Percentiles rank a stretch among this genome's conserved stretches.
Evolutionary conservation across 1,140 invertebrate species (phyloP).

Genomic region (Bicyclus anynana): DNA sequence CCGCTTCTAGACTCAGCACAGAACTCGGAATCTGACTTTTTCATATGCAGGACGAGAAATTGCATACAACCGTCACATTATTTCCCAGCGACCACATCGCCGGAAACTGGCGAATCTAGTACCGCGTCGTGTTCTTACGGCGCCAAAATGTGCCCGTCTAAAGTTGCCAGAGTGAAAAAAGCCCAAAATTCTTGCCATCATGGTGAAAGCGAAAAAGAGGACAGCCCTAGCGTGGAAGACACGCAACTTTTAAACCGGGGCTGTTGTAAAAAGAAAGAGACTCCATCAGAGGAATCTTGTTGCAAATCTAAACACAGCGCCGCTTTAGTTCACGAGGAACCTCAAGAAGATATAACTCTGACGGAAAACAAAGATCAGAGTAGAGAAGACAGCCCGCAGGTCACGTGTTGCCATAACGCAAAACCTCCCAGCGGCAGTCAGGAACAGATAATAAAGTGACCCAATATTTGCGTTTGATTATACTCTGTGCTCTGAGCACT

Average conservation of each 20-base stretch:
- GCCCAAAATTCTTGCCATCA: slow-evolving; percentile 33
- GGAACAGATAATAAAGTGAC: slow-evolving; percentile 50
- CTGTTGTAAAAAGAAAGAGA: slow-evolving; percentile 51
- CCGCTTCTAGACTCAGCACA: slow-evolving; percentile 47
- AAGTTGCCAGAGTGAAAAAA: slow-evolving; percentile 50
- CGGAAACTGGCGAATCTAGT: slow-evolving; percentile 29
- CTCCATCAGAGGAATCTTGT: slow-evolving; percentile 38
- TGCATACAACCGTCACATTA: slow-evolving; percentile 68
- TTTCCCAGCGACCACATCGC: slow-evolving; percentile 40
- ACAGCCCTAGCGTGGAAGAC: slow-evolving; percentile 56
- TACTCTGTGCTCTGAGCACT: background rate
- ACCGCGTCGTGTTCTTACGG: slow-evolving; percentile 53
- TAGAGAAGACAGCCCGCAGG: slow-evolving; percentile 55
- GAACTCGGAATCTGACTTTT: slow-evolving; percentile 53
- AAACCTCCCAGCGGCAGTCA: slow-evolving; percentile 52
- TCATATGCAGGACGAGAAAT: slow-evolving; percentile 57
- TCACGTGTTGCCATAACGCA: slow-evolving; percentile 53
- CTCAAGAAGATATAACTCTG: slow-evolving; percentile 20
- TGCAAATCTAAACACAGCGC: slow-evolving; percentile 43
- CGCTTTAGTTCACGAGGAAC: slow-evolving; percentile 29
- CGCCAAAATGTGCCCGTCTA: slow-evolving; percentile 56
- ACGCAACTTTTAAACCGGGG: slow-evolving; percentile 47
- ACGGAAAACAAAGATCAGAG: background rate
- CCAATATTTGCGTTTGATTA: background rate
- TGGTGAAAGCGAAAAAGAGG: slow-evolving; percentile 50